These are phyloP conservation scores for Nomada ruficornis DNA, from an alignment of 2,888 invertebrate species.

Conservation along the genomic window DNA sequence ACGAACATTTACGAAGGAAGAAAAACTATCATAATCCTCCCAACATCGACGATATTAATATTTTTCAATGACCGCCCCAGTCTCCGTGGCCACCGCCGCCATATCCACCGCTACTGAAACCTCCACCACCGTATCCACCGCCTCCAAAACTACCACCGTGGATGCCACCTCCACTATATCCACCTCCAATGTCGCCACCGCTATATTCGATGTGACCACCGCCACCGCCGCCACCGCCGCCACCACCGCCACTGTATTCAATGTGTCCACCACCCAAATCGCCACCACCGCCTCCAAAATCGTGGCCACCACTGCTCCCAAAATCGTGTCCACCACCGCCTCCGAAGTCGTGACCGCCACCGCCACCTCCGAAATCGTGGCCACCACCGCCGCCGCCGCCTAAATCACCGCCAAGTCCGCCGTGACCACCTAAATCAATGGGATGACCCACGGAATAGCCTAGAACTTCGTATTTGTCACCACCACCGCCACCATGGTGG, in stretches of 20 bases:
- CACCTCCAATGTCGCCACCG: conserved; percentile 52
- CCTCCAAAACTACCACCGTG: conserved; percentile 60
- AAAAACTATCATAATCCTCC: conserved; percentile 14
- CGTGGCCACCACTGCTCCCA: conserved; percentile 53
- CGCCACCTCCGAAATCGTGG: conserved; percentile 49
- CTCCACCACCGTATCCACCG: conserved; percentile 39
- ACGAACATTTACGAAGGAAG: background rate
- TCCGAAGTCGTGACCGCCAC: conserved; percentile 53
- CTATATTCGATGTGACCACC: conserved; percentile 54
- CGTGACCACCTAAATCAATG: conserved; percentile 77
- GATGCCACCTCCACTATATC: conserved; percentile 53
- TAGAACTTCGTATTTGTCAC: conserved; percentile 88
- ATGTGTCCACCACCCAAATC: conserved; percentile 53
- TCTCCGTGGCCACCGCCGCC: conserved; percentile 68
- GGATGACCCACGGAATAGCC: conserved; percentile 89
- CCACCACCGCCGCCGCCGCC: conserved; percentile 58
- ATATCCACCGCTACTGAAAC: conserved; percentile 25
- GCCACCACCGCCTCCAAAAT: conserved; percentile 56
- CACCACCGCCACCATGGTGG: conserved; percentile 86
- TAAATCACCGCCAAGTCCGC: conserved; percentile 66
- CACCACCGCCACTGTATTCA: conserved; percentile 56
- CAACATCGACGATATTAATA: conserved; percentile 30
- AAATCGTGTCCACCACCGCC: conserved; percentile 48
- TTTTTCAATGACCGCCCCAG: conserved; percentile 61
- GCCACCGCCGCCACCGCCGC: conserved; percentile 26